Base-by-base conservation (phyloP, 2,888 invertebrate genomes). In the Morpho helenor region DNA sequence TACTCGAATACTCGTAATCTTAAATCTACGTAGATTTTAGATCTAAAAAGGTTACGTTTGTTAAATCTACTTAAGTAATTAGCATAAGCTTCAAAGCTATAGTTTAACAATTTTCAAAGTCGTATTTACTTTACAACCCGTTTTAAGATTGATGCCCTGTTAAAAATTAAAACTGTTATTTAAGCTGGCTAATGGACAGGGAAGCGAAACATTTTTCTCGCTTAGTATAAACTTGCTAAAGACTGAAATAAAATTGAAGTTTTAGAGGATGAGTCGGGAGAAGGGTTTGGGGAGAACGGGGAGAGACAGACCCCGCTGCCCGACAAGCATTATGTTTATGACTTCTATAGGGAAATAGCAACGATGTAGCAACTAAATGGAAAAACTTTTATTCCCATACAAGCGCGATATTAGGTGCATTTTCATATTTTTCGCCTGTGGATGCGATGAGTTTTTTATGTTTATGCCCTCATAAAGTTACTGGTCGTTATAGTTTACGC, bases 341-440 rank as follows among this genome's bases (percentile, higher is more conserved):
- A 84, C 84, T 87, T 83, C 89, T 87, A 85, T 87, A 87, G 88
- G 89, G 88, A 89, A 89, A 89, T 89, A 87, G 80, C 71, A 71
- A 70, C 81, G 73, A 75, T 80, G 80, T 81, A 74, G 73, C 75
- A 56, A 74, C 76, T 84, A 82, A 84, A 87, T 84, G 84, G 84
- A 83, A 83, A 88, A 88, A 87, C 79, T 89, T 89, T 86, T 82
- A 84, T 82, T 81, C 77, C 69, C 79, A 80, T 80, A 83, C 80
- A 82, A 80, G 75, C 69, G 71, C 68, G 66, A 74, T 81, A 85
- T 84, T 84, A 85, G 80, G 80, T 77, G 77, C 75, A 80, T 82
- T 86, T 84, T 87, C 82, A 87, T 87, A 84, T 85, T 87, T 84
- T 77, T 79, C 77, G 71, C 76, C 68, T 66, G 71, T 65, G 69